These are phyloP conservation scores for Melanargia galathea DNA, from an alignment of 2,888 invertebrate species.

Conservation along the genomic window DNA sequence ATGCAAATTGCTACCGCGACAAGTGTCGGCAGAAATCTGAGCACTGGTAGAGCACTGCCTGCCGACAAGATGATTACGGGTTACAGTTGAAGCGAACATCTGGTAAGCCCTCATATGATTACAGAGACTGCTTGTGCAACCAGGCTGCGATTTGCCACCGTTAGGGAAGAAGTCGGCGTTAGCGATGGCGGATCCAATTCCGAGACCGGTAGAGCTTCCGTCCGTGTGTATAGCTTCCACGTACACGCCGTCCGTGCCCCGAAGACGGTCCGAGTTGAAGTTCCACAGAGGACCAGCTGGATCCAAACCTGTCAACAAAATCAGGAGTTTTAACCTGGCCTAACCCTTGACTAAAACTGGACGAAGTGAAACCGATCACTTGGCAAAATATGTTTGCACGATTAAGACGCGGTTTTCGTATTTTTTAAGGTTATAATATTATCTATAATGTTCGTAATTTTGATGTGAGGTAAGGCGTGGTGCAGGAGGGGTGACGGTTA, in stretches of 20 bases:
- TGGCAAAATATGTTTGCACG: no score
- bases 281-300: conserved; percentile 66
- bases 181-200: conserved; percentile 72
- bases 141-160: conserved; percentile 72
- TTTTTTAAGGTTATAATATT: no score
- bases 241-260: conserved; percentile 59
- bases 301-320: conserved; percentile 53
- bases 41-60: conserved; percentile 48
- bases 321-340: not conserved
- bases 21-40: conserved; percentile 56
- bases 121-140: conserved; percentile 58
- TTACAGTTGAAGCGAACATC: conserved; percentile 59
- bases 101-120: conserved; percentile 66
- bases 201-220: conserved; percentile 69
- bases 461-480: no score
- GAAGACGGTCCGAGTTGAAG: conserved; percentile 48
- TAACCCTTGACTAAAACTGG: no score
- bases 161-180: conserved; percentile 84
- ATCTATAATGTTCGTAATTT: no score
- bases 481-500: no score
- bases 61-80: conserved; percentile 58
- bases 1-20: conserved; percentile 50
- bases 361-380: no score
- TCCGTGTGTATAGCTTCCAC: conserved; percentile 74
- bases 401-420: no score